A percentile compares a stretch with the other conserved stretches of the same genome.
These are phyloP conservation scores for Epicampocera succincta DNA, from an alignment of 2,888 invertebrate genomes.

Conservation along the genomic window DNA sequence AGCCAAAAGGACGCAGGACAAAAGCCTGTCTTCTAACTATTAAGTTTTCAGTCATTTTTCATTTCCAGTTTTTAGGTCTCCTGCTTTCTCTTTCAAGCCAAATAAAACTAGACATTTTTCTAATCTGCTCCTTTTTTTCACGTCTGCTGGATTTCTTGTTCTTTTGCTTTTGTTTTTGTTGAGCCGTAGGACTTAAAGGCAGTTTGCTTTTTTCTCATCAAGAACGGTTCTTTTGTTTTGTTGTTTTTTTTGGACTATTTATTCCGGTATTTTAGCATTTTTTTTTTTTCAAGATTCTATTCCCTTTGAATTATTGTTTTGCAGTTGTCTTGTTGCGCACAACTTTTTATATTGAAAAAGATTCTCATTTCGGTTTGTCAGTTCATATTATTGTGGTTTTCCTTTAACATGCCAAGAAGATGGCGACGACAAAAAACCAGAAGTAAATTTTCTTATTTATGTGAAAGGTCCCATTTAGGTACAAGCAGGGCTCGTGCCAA, in stretches of 20 bases:
- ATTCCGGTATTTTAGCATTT: not conserved
- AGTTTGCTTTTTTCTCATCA: slow-evolving; percentile 15
- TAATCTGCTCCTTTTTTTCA: not conserved
- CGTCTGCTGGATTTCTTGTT: slow-evolving; percentile 2
- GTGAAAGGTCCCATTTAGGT: slow-evolving; percentile 63
- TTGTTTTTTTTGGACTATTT: not conserved
- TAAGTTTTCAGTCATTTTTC: slow-evolving; percentile 38
- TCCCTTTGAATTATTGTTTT: slow-evolving; percentile 39
- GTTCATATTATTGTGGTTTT: slow-evolving; percentile 53
- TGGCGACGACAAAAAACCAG: not conserved
- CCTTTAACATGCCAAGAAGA: slow-evolving; percentile 2
- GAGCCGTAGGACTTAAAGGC: slow-evolving; percentile 13
- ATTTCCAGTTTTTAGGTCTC: slow-evolving; percentile 38
- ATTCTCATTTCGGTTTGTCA: slow-evolving; percentile 46
- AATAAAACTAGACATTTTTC: slow-evolving; percentile 30
- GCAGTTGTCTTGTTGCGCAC: slow-evolving; percentile 11
- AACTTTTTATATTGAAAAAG: slow-evolving; percentile 23
- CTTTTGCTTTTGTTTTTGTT: slow-evolving; percentile 11
- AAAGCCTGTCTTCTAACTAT: slow-evolving; percentile 31
- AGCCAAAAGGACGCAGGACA: not conserved
- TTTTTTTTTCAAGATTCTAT: slow-evolving; percentile 28
- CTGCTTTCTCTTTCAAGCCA: slow-evolving; percentile 18
- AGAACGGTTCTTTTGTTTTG: slow-evolving; percentile 6
- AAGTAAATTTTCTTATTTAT: slow-evolving; percentile 15
- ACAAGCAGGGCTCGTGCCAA: slow-evolving; percentile 55